These are phyloP conservation scores for Crypturellus undulatus DNA, from an alignment of 2,113 vertebrate species.

Conservation along the genomic window DNA sequence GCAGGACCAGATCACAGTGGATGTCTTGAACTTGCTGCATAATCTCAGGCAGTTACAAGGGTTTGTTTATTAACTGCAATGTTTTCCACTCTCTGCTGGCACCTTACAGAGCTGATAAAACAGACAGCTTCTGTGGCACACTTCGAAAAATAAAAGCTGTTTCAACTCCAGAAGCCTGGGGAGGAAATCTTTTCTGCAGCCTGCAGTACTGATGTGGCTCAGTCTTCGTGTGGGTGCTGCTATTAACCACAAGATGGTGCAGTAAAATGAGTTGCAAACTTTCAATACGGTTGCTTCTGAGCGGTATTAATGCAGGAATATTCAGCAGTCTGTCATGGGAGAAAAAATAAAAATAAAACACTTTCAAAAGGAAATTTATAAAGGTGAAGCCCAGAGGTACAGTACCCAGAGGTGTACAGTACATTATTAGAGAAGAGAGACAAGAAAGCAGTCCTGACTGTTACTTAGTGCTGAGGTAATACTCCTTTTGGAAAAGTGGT, in stretches of 20 bases:
- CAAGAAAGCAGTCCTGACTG: not conserved
- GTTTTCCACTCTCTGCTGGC: not conserved
- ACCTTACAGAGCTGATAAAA: not conserved
- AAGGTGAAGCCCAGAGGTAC: not conserved
- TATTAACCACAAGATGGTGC: conserved; percentile 59
- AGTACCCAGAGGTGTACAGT: not conserved
- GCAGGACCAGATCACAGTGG: not conserved
- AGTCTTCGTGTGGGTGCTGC: conserved; percentile 12
- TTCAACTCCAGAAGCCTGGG: not conserved
- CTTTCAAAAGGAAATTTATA: not conserved
- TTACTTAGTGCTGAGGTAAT: not conserved
- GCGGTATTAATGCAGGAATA: not conserved
- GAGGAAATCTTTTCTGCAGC: not conserved
- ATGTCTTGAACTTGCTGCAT: not conserved
- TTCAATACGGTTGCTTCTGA: not conserved
- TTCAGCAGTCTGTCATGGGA: not conserved
- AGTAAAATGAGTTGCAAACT: conserved; percentile 21
- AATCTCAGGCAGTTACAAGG: not conserved
- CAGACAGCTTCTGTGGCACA: fast-evolving
- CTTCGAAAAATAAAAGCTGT: not conserved
- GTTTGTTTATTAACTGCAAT: not conserved
- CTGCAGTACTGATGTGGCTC: not conserved
- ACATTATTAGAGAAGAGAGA: not conserved
- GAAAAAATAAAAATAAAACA: not conserved
- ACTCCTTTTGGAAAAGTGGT: not conserved